Base-by-base conservation (phyloP, 2,113 vertebrate genomes). In the Hucho hucho region DNA sequence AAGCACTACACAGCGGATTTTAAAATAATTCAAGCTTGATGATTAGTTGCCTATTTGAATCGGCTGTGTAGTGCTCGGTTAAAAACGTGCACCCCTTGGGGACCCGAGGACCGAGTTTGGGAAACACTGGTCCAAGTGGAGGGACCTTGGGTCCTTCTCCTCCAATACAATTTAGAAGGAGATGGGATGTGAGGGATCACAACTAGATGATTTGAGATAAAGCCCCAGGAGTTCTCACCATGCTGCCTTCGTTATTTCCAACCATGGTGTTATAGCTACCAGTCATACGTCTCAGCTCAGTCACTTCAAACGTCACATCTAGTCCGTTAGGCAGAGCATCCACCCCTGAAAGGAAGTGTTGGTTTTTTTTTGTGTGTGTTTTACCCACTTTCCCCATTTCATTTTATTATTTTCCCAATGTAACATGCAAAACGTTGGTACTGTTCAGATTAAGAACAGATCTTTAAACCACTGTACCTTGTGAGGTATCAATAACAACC, bases 261-360 rank as follows among this genome's bases (percentile, higher is more conserved):
- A 99, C 96, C 96, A 98, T 98, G 9, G 97, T 99, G 89, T 98
- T 98, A 77, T 98, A 98, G 81, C 96, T 99, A 84, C 97, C 97
- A 0, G 97, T 99, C 74, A 99, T 66, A 53, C 95, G 91, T 74
- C 96, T 91, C 53, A 99, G 76, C 67, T 99, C 98, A 0, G 93
- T 95, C n/a, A 99, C 97, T 66, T 98, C 96, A 72, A 98, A 99
- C 0, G 94, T 98, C 37, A 99, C 95, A 1, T 99, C 98, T 3
- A 99, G 90, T 37, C 97, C 98, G 0, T 99, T 98, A 0, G 97
- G 96, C 81, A 98, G 94, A 0, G 98, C 97, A 12, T 95, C 94
- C 0, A 95, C 95, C 70, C 97, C 98, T 99, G 14, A 13, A 65
- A 1, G 79, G 14, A 0, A 71, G 65, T 46, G 43, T 3, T 65